These are phyloP conservation scores for Lasioglossum marginatum DNA, from an alignment of 2,888 invertebrate genomes.

Conservation along the genomic window DNA sequence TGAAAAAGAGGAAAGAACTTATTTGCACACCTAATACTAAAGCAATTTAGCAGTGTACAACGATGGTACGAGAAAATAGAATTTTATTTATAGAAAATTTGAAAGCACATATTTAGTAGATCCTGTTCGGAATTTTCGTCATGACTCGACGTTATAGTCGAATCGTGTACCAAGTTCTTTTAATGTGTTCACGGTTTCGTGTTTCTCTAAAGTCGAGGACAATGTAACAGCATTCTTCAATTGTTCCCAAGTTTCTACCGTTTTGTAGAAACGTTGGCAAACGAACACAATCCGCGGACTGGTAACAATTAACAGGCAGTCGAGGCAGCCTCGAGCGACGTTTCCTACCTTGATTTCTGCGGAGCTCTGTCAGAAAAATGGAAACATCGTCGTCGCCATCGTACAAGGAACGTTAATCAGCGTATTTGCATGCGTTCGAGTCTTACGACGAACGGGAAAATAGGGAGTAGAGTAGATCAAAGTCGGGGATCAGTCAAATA, in stretches of 20 bases:
- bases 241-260: neutral
- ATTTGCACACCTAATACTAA: no score
- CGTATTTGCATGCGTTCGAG: constrained; percentile 6
- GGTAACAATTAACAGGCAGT: neutral
- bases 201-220: neutral
- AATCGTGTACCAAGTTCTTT: no score
- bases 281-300: neutral
- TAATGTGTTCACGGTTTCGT: no score
- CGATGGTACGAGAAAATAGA: no score
- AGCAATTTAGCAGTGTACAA: no score
- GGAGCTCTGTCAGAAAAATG: neutral
- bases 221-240: neutral
- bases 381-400: neutral
- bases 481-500: constrained; percentile 23
- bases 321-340: neutral
- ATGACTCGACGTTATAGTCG: no score
- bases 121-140: no score
- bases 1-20: no score
- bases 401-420: constrained; percentile 4
- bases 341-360: neutral
- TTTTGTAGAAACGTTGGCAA: neutral
- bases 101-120: no score
- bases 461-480: constrained; percentile 7
- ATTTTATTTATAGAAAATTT: no score
- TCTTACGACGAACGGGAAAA: neutral